Evolutionary conservation across 2,888 invertebrate species (phyloP), one percentile per base, ranked within the genome.

Genomic region (Brachyptera putata): DNA sequence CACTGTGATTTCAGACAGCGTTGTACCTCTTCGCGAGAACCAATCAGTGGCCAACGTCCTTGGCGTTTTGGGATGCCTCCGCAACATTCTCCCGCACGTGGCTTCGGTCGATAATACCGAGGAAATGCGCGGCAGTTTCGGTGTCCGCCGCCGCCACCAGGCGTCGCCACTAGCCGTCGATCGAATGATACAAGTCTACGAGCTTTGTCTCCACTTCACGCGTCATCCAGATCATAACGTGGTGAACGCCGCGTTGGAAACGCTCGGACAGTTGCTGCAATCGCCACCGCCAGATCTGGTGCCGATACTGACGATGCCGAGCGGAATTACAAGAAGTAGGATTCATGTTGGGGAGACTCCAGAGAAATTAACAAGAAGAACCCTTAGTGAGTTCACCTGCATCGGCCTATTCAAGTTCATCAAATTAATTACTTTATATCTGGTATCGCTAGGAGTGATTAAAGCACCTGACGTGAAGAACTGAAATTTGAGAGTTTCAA

Each of bases 171-270:
- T 71, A 25, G 66, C 71, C 13, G 67, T 72, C 5, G 76, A 76
- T 64, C 71, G 73, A 55, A 67, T 74, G 43, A 63, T 76, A 41
- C 75, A 76, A 69, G 79, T 91, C 30, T 91, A 89, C 73, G 86
- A 89, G 73, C 78, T 90, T 60, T 89, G 88, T 73, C 74, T 91
- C 56, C 78, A 84, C 70, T 88, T 86, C 74, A 79, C 85, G 0
- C 72, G 73, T 60, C 85, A 86, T 67, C 75, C 77, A 5, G 91
- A 95, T 74, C 95, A 95, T 74, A 94, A 94, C 73, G 84, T 94
- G 61, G 85, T 92, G 67, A 94, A 94, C 70, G 86, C 91, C 1
- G 84, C 93, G 16, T 79, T 96, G 71, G 96, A 97, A 74, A 79
- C 84, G 69, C 76, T 91, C 25, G 81, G 84, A 21, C 81, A 84